A percentile compares a stretch with the other conserved stretches of the same genome.
phyloP scores from a whole-genome alignment of 1,140 invertebrate species.

The Nautilus pompilius region DNA sequence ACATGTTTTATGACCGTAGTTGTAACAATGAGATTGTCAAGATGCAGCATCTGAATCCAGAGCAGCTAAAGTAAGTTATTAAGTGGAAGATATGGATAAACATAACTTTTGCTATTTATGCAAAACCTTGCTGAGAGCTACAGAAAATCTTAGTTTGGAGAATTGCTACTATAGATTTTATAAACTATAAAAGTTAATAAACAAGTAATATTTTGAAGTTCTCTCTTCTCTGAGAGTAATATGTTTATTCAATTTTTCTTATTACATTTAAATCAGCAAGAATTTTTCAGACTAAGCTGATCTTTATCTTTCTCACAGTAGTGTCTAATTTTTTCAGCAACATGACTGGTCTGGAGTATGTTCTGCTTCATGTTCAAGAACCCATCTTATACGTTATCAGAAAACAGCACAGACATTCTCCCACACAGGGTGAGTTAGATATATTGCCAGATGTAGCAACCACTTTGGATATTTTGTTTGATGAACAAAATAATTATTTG shows the following conservation, averaged over 20 bases:
- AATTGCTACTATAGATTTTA: background rate
- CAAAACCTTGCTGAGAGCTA: background rate
- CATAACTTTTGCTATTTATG: background rate
- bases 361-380: constrained; percentile 91
- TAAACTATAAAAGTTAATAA: background rate
- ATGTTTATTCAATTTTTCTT: background rate
- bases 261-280: background rate
- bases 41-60: constrained; percentile 88
- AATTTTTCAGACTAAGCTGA: too few species aligned
- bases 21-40: constrained; percentile 96
- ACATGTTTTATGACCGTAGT: constrained; percentile 93
- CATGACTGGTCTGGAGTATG: constrained; percentile 94
- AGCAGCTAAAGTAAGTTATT: constrained; percentile 77
- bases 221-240: background rate
- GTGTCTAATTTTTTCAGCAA: constrained; percentile 64
- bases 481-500: too few species aligned
- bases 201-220: background rate
- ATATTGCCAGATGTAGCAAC: too few species aligned
- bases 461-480: too few species aligned
- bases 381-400: constrained; percentile 96
- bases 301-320: background rate
- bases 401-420: constrained; percentile 89
- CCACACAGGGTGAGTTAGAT: constrained; percentile 63
- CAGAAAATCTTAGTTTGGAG: background rate
- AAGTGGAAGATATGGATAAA: background rate